Conservation (phyloP, 2,888 invertebrate species). For the Conomelus anceps region DNA sequence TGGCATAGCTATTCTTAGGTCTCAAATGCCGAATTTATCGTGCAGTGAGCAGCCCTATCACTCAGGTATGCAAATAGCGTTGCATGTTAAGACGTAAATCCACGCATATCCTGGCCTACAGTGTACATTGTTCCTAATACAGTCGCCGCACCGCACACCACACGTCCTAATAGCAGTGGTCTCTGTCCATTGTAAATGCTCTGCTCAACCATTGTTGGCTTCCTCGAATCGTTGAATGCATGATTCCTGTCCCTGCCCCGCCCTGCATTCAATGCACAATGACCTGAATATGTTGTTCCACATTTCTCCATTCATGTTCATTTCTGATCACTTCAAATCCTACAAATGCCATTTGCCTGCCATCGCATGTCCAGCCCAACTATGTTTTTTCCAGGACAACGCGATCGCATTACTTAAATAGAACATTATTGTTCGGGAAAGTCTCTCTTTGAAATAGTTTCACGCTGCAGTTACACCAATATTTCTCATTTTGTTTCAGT, state of each 20-base stretch:
- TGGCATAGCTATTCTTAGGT: neutral
- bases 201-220: neutral
- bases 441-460: too few relatives aligned
- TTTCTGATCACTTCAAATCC: neutral
- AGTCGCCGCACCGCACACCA: neutral
- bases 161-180: neutral
- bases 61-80: neutral
- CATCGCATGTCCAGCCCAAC: neutral
- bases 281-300: neutral
- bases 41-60: neutral
- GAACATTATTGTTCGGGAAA: too few relatives aligned
- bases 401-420: neutral
- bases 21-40: neutral
- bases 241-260: neutral
- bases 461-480: too few relatives aligned
- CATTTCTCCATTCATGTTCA: neutral
- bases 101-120: neutral
- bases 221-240: neutral
- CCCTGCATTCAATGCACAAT: neutral
- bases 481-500: too few relatives aligned
- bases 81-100: neutral
- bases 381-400: neutral
- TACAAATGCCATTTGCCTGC: neutral
- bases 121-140: neutral
- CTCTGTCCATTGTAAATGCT: neutral